These are phyloP conservation scores for Pardalotus punctatus DNA, from an alignment of 2,113 vertebrate genomes.

Conservation along the genomic window DNA sequence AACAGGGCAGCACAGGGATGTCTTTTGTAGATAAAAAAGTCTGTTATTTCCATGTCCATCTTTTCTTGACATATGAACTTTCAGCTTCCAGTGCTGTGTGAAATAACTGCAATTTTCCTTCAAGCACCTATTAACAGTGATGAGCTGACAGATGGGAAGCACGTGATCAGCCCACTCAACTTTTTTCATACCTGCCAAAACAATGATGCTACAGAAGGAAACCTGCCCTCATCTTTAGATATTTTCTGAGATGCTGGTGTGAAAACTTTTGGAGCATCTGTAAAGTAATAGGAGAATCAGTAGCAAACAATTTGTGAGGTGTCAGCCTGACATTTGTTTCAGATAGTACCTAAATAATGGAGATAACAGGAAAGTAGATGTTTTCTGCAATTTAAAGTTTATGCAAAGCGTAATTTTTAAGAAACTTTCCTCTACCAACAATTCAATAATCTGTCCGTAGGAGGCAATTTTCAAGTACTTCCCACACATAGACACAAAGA, in stretches of 20 bases:
- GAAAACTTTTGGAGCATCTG: neutral
- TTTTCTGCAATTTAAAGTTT: constrained; percentile 8
- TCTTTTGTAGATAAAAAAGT: neutral
- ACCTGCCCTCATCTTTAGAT: neutral
- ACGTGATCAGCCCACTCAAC: constrained; percentile 17
- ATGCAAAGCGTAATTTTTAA: constrained; percentile 16
- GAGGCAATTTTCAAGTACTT: constrained; percentile 49
- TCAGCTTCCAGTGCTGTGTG: neutral
- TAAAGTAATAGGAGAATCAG: neutral
- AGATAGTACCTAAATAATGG: neutral
- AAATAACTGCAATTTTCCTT: constrained; percentile 47
- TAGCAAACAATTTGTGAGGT: neutral
- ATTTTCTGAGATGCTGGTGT: neutral
- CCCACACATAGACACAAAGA: constrained; percentile 22
- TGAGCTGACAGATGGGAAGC: constrained; percentile 39
- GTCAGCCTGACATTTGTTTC: constrained; percentile 5
- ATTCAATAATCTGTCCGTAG: constrained; percentile 32
- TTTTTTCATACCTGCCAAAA: constrained; percentile 25
- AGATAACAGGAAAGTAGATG: neutral
- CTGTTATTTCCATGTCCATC: constrained; percentile 20
- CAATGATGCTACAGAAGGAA: neutral
- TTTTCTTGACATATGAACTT: constrained; percentile 37
- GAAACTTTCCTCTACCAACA: constrained; percentile 1
- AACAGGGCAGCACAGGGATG: neutral
- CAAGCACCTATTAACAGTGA: constrained; percentile 35